These are phyloP conservation scores for Limnephilus marmoratus DNA, from an alignment of 2,888 invertebrate species.

Conservation along the genomic window DNA sequence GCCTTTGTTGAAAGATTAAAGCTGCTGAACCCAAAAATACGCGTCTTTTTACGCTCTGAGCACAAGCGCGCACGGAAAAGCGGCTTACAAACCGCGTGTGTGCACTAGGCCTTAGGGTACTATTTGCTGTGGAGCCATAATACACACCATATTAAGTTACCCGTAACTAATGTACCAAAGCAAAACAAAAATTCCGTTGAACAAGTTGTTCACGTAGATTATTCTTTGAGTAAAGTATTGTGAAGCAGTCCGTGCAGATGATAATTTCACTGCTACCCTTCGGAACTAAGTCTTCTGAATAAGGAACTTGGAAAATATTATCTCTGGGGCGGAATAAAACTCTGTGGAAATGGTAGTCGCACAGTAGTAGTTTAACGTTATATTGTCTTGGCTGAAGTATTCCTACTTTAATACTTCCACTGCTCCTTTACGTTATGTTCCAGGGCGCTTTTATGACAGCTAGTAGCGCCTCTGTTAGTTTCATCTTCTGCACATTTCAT, in stretches of 20 bases:
- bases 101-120: background rate
- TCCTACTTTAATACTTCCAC: background rate
- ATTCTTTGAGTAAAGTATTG: background rate
- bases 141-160: background rate
- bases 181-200: background rate
- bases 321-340: slow-evolving; percentile 41
- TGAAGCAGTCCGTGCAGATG: slow-evolving; percentile 27
- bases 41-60: background rate
- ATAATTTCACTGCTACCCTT: slow-evolving; percentile 42
- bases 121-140: background rate
- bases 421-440: background rate
- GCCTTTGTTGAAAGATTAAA: background rate
- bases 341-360: background rate
- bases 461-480: background rate
- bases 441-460: background rate
- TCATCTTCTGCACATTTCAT: background rate
- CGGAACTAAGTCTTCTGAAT: slow-evolving; percentile 35
- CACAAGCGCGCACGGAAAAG: background rate
- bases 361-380: background rate
- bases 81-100: background rate
- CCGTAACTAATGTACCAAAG: background rate
- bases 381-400: slow-evolving; percentile 5
- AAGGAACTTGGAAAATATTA: slow-evolving; percentile 46
- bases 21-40: background rate
- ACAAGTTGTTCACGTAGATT: background rate